phyloP scores from a whole-genome alignment of 2,888 invertebrate genomes.

The Malthinus seriepunctatus region DNA sequence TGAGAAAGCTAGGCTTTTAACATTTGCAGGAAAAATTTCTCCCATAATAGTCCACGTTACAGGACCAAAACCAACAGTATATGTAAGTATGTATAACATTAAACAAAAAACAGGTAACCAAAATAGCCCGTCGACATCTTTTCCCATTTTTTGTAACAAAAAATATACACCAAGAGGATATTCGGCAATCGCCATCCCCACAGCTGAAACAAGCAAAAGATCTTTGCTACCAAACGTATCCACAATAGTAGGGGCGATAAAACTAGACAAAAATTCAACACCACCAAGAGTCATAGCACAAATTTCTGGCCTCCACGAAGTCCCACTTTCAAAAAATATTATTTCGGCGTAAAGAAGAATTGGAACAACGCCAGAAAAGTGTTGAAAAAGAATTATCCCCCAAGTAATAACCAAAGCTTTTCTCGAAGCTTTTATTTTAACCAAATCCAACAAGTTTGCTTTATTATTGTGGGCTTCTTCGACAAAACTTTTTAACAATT shows the following conservation, averaged over 20 bases:
- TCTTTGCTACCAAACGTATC: slow-evolving; percentile 74
- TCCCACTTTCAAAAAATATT: slow-evolving; percentile 70
- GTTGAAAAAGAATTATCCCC: slow-evolving; percentile 66
- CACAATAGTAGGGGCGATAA: slow-evolving; percentile 71
- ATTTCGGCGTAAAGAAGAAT: slow-evolving; percentile 76
- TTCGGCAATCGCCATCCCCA: slow-evolving; percentile 66
- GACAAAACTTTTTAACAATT: slow-evolving; percentile 61
- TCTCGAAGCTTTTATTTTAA: slow-evolving; percentile 67
- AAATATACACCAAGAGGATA: slow-evolving; percentile 64
- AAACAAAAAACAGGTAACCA: slow-evolving; percentile 74
- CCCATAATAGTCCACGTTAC: slow-evolving; percentile 81
- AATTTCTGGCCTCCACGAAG: slow-evolving; percentile 60
- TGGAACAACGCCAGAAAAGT: slow-evolving; percentile 80
- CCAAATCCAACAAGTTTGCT: slow-evolving; percentile 48
- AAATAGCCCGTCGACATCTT: slow-evolving; percentile 56
- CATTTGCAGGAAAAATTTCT: slow-evolving; percentile 77
- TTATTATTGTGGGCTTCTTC: slow-evolving; percentile 49
- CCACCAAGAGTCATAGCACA: slow-evolving; percentile 74
- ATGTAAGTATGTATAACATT: slow-evolving; percentile 71
- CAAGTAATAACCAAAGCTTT: slow-evolving; percentile 47
- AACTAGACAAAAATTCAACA: slow-evolving; percentile 74
- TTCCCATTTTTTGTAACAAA: slow-evolving; percentile 61
- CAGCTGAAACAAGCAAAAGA: slow-evolving; percentile 69
- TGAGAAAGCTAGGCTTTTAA: slow-evolving; percentile 64
- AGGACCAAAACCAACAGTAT: slow-evolving; percentile 72